Percentiles rank a stretch among this genome's conserved stretches.
These are phyloP conservation scores for Dinomys branickii DNA, from an alignment of 2,113 vertebrate species.

Conservation along the genomic window DNA sequence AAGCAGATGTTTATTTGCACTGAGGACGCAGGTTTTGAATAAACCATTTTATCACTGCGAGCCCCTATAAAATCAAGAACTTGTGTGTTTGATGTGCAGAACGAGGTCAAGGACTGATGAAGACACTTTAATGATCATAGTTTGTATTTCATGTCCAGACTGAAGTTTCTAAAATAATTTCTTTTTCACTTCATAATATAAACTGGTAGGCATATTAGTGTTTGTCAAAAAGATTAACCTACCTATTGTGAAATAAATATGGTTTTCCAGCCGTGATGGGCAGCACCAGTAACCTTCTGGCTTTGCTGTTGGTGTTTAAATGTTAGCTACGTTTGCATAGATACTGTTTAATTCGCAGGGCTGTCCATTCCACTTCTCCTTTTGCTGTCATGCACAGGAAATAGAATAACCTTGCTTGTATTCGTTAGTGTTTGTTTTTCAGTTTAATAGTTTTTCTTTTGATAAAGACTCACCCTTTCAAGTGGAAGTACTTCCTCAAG, in stretches of 20 bases:
- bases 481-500: conserved; percentile 53
- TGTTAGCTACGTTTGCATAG: background rate
- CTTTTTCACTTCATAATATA: background rate
- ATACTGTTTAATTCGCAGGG: background rate
- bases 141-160: conserved; percentile 57
- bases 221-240: background rate
- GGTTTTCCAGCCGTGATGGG: background rate
- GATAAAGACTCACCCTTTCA: conserved; percentile 47
- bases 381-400: background rate
- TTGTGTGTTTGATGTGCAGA: conserved; percentile 60
- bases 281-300: background rate
- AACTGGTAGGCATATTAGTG: background rate
- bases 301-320: conserved; percentile 8
- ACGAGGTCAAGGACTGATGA: conserved; percentile 77
- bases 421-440: conserved; percentile 59
- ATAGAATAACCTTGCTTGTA: background rate
- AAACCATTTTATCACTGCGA: conserved; percentile 32
- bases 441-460: conserved; percentile 51
- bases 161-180: conserved; percentile 56
- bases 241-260: background rate
- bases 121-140: conserved; percentile 46
- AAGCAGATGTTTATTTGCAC: conserved; percentile 33
- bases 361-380: background rate
- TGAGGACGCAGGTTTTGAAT: conserved; percentile 44
- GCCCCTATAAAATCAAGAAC: conserved; percentile 75